Evolutionary conservation across 1,140 invertebrate species (phyloP).

Genomic region (Listronotus bonariensis): DNA sequence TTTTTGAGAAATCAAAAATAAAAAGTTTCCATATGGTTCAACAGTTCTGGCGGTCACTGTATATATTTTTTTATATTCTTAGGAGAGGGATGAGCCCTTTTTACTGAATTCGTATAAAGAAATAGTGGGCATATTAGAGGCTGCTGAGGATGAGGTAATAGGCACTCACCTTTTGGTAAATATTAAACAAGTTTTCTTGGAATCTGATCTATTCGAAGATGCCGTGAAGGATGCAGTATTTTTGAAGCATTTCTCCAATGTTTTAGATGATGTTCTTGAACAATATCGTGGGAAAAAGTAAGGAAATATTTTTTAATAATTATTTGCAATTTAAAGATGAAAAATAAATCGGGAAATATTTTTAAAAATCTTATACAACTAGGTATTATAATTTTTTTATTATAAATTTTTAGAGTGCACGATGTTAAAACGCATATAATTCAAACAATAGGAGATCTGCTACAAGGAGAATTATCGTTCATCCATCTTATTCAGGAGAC

Average conservation of each 20-base stretch:
- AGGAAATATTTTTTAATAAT: too few relatives aligned
- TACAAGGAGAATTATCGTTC: slow-evolving; percentile 48
- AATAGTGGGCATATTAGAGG: slow-evolving; percentile 42
- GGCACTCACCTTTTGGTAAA: slow-evolving; percentile 37
- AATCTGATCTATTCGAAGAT: slow-evolving; percentile 43
- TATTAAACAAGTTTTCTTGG: slow-evolving; percentile 46
- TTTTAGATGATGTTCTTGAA: slow-evolving; percentile 45
- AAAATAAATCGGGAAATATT: too few relatives aligned
- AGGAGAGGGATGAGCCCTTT: slow-evolving; percentile 32
- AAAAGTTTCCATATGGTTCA: too few relatives aligned
- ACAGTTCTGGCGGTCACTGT: too few relatives aligned
- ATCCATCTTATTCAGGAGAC: slow-evolving; percentile 49
- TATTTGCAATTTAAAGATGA: too few relatives aligned
- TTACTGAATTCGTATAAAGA: slow-evolving; percentile 38
- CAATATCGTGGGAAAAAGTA: slow-evolving; percentile 50
- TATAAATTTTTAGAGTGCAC: slow-evolving; percentile 38
- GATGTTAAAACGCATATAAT: slow-evolving; percentile 43
- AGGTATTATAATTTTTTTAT: too few relatives aligned
- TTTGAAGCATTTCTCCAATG: slow-evolving; percentile 47
- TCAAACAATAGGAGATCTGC: slow-evolving; percentile 46
- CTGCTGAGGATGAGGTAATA: slow-evolving; percentile 41
- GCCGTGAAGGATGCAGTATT: slow-evolving; percentile 45
- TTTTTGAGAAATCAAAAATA: too few relatives aligned
- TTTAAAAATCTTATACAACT: too few relatives aligned
- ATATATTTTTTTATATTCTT: slow-evolving; percentile 8